Conservation (phyloP, 1,140 invertebrate species). For the Halotydeus destructor region DNA sequence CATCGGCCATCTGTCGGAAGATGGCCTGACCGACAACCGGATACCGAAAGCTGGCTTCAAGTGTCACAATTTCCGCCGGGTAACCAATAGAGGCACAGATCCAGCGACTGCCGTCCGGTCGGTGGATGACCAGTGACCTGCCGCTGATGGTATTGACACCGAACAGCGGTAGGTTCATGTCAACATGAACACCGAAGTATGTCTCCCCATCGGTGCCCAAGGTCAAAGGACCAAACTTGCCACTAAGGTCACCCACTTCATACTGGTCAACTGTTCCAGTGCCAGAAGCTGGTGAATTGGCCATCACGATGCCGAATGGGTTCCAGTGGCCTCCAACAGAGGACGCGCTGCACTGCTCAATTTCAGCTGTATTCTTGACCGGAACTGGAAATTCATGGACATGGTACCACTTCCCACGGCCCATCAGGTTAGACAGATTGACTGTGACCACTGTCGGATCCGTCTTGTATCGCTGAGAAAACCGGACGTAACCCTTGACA, state of each 20-base stretch:
- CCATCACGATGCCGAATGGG: conserved; percentile 26
- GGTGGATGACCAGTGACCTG: conserved; percentile 57
- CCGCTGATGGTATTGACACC: conserved; percentile 48
- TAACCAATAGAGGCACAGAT: conserved; percentile 32
- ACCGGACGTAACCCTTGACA: conserved; percentile 41
- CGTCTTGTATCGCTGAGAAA: conserved; percentile 59
- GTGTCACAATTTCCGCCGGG: conserved; percentile 21
- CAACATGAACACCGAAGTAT: conserved; percentile 31
- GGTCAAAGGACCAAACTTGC: conserved; percentile 40
- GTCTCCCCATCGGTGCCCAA: conserved; percentile 13
- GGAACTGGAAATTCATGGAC: conserved; percentile 31
- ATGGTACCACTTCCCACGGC: conserved; percentile 27
- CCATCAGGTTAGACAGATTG: conserved; percentile 36
- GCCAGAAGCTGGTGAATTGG: conserved; percentile 20
- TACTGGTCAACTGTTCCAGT: conserved; percentile 57
- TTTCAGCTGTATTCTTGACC: conserved; percentile 16
- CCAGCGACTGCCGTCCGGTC: conserved; percentile 26
- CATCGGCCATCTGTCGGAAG: conserved; percentile 46
- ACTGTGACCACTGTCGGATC: conserved; percentile 60
- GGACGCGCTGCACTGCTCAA: conserved; percentile 22
- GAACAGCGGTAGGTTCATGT: conserved; percentile 63
- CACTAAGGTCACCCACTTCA: conserved; percentile 64
- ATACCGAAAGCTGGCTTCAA: conserved; percentile 37
- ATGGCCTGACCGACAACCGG: conserved; percentile 66
- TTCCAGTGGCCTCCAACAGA: conserved; percentile 28